Evolutionary conservation across 2,113 vertebrate genomes (phyloP).

Genomic region (Leucopternis melanops): DNA sequence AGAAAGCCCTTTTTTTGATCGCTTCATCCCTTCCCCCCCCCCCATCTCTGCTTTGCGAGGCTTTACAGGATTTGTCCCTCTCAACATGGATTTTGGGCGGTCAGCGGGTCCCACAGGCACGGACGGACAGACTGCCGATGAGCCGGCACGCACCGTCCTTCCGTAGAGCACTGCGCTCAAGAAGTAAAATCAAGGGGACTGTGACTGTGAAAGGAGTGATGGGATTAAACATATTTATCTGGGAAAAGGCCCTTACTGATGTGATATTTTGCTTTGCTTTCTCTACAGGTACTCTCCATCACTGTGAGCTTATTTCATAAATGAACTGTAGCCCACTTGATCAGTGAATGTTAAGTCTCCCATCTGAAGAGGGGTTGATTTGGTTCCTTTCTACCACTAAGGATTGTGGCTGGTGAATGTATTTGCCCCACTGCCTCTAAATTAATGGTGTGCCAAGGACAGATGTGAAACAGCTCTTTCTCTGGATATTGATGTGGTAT

Average conservation of each 20-base stretch:
- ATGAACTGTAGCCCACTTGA: neutral
- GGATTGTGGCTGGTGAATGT: neutral
- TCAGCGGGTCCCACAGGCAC: too few species aligned
- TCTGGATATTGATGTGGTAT: conserved; percentile 2
- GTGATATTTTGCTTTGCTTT: conserved; percentile 31
- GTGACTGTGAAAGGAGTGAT: neutral
- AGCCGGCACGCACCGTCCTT: too few species aligned
- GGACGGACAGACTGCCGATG: too few species aligned
- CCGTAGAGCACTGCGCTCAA: too few species aligned
- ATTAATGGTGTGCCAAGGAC: neutral
- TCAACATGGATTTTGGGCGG: too few species aligned
- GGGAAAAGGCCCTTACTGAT: neutral
- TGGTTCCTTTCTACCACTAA: neutral
- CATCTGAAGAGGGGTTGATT: neutral
- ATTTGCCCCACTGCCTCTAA: neutral
- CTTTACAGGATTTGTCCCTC: too few species aligned
- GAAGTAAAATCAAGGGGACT: neutral
- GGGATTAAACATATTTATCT: neutral
- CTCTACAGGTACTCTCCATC: conserved; percentile 46
- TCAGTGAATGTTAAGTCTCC: neutral
- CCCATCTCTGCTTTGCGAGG: too few species aligned
- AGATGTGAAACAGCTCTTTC: neutral
- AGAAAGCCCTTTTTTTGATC: too few species aligned
- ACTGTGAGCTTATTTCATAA: neutral
- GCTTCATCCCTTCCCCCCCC: too few species aligned